Percentiles rank a stretch among this genome's conserved stretches.
These are phyloP conservation scores for Cryptus viduatorius DNA, from an alignment of 2,888 invertebrate genomes.

Conservation along the genomic window DNA sequence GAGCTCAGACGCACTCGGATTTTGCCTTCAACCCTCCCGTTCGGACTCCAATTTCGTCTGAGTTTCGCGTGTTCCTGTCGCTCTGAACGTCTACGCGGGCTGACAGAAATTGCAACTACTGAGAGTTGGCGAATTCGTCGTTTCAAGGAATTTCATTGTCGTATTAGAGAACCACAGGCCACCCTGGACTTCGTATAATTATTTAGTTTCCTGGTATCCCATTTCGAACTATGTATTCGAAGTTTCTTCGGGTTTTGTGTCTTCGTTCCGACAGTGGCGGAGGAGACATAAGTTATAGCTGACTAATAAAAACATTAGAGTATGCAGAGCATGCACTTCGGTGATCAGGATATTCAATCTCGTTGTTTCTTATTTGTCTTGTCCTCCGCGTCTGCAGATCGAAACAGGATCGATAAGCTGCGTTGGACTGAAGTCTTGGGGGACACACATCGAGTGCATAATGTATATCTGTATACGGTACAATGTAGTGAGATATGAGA, in stretches of 20 bases:
- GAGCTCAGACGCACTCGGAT: background rate
- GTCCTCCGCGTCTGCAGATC: constrained; percentile 54
- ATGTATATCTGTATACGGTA: constrained; percentile 17
- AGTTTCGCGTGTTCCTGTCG: constrained; percentile 47
- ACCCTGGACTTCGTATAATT: background rate
- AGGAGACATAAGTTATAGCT: too few relatives aligned
- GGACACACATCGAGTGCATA: constrained; percentile 28
- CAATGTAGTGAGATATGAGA: constrained; percentile 38
- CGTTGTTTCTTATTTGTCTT: constrained; percentile 23
- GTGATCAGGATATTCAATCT: background rate
- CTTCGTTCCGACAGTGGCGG: too few relatives aligned
- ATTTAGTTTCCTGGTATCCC: background rate
- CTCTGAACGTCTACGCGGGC: background rate
- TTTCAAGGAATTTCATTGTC: background rate
- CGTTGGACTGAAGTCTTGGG: constrained; percentile 68
- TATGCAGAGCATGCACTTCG: too few relatives aligned
- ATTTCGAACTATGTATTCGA: too few relatives aligned
- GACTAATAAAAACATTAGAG: too few relatives aligned
- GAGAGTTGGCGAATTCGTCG: background rate
- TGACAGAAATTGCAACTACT: background rate
- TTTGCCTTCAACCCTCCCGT: constrained; percentile 2
- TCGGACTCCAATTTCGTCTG: constrained; percentile 48
- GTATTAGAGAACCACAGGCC: background rate
- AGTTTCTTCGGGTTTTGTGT: too few relatives aligned
- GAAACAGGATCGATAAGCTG: constrained; percentile 55